Conservation (phyloP, 2,888 invertebrate genomes). For the Kryphioiulus occultus region DNA sequence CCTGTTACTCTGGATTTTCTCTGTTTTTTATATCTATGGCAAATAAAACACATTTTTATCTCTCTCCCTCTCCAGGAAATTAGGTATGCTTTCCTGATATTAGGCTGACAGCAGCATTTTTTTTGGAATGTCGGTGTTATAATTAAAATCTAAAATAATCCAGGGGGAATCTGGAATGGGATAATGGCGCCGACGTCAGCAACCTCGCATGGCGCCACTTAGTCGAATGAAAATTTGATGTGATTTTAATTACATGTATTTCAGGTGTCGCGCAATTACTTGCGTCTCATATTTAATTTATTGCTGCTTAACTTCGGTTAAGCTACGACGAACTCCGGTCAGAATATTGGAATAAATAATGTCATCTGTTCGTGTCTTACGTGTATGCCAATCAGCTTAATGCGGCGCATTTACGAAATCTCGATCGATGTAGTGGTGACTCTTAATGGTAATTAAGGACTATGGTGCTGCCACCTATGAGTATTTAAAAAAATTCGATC, state of each 20-base stretch:
- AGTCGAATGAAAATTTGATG: constrained; percentile 4
- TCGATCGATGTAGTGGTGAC: constrained; percentile 15
- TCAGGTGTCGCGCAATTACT: not conserved
- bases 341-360: not conserved
- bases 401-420: not conserved
- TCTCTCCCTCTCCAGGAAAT: not conserved
- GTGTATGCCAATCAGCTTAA: not conserved
- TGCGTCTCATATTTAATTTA: not conserved
- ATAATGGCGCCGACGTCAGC: not conserved
- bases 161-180: not conserved
- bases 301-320: not conserved
- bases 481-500: too few relatives aligned
- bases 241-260: constrained; percentile 3
- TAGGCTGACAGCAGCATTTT: not conserved
- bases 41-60: not conserved
- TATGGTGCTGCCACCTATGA: too few relatives aligned
- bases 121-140: not conserved
- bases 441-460: too few relatives aligned
- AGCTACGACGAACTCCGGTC: not conserved
- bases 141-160: not conserved
- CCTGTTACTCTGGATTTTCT: not conserved
- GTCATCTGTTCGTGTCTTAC: not conserved
- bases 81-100: not conserved
- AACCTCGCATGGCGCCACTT: constrained; percentile 1
- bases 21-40: not conserved